These are phyloP conservation scores for Stigmatopora argus DNA, from an alignment of 2,113 vertebrate genomes.

Conservation along the genomic window DNA sequence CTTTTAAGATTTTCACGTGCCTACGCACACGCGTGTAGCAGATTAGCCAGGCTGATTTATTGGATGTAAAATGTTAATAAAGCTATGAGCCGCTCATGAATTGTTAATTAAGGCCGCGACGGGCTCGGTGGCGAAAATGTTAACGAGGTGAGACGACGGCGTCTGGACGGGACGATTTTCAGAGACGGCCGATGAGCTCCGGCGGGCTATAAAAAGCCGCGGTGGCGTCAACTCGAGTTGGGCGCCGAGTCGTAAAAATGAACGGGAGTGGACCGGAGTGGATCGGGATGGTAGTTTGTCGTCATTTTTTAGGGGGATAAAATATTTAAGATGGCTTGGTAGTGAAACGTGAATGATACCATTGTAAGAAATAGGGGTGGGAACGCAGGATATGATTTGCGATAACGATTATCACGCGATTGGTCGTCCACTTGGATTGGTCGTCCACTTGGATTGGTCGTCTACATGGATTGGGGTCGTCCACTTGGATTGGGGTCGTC, in stretches of 20 bases:
- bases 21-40: constrained; percentile 21
- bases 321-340: neutral
- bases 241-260: constrained; percentile 39
- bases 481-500: too few relatives aligned
- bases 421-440: too few relatives aligned
- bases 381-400: too few relatives aligned
- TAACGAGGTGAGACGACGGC: constrained; percentile 69
- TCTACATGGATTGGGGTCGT: too few relatives aligned
- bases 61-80: constrained; percentile 75
- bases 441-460: too few relatives aligned
- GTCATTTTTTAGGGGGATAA: neutral
- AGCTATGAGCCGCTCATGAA: constrained; percentile 67
- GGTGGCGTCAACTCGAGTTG: neutral
- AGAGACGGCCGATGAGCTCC: constrained; percentile 62
- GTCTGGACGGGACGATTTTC: constrained; percentile 51
- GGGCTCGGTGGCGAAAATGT: constrained; percentile 72
- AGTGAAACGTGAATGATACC: neutral
- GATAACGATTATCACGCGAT: too few relatives aligned
- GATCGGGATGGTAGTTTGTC: neutral
- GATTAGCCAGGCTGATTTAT: constrained; percentile 64
- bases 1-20: constrained; percentile 1
- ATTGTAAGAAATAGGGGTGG: neutral
- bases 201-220: constrained; percentile 45
- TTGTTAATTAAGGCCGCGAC: constrained; percentile 67
- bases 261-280: constrained; percentile 41